Base-by-base conservation (phyloP, 1,140 invertebrate species). In the Neodiprion lecontei region DNA sequence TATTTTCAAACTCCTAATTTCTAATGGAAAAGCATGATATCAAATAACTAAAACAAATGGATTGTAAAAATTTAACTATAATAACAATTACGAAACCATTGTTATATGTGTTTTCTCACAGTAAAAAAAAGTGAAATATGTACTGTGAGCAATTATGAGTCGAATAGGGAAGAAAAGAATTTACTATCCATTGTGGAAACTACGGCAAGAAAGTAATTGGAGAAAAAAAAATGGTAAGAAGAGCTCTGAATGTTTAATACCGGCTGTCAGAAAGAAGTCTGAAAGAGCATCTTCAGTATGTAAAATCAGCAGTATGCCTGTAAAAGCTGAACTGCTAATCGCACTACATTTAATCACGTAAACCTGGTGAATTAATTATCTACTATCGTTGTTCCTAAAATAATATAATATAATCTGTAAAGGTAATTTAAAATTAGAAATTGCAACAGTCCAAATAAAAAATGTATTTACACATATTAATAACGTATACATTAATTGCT, bases 401-500 rank as follows among this genome's bases (percentile, higher is more conserved):
- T 61, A 61, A 61, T 61, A 61, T 61, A 23, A 75, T 78, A 68
- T 78, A 76, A 74, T 78, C 71, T 75, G 74, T 75, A 75, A 75
- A 78, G 69, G 68, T 74, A 50, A 78, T 70, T 76, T 61, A 72
- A 73, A 77, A 75, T 75, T 48, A 78, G 70, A 75, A 71, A 76
- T 72, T 69, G 73, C 72, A 73, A 75, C 73, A 75, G 69, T 75
- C 74, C 74, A 75, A 75, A 77, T 75, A 77, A 75, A 77, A 73
- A 70, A 70, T 75, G 74, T 77, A 75, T 77, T 77, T 73, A 74
- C 73, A 76, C 47, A 71, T 11, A 71, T 71, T n/a, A 17, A 40
- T 40, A 4, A 48, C 7, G 10, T 61, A 61, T 61, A 61, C n/a
- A 5, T 8, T 17, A 61, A 40, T 40, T 40, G 28, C 28, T 40